phyloP scores from a whole-genome alignment of 2,797 vertebrate species.

The Syndactyla subalaris region DNA sequence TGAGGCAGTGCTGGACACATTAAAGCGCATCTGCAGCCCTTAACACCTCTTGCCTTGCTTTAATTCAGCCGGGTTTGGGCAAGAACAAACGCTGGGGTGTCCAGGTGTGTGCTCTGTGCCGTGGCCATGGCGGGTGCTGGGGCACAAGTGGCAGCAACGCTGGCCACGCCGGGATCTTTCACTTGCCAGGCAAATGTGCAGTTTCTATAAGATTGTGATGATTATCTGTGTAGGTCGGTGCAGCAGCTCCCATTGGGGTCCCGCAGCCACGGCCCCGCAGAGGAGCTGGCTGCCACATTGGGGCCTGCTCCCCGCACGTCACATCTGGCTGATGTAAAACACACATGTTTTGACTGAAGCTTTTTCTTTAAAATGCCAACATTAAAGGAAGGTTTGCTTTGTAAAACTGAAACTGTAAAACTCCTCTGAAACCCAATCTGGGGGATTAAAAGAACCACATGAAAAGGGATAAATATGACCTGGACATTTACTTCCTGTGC shows the following conservation, averaged over 20 bases:
- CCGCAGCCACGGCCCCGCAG: conserved; percentile 28
- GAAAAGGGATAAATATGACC: conserved; percentile 86
- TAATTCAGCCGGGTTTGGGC: background rate
- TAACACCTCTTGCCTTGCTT: background rate
- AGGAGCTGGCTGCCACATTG: conserved; percentile 77
- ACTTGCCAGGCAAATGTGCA: background rate
- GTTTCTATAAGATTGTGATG: background rate
- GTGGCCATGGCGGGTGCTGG: background rate
- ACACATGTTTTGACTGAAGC: conserved; percentile 93
- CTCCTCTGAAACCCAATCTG: conserved; percentile 89
- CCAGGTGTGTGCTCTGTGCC: background rate
- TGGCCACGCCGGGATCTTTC: background rate
- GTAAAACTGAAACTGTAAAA: conserved; percentile 90
- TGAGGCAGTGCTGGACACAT: background rate
- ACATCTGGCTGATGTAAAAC: conserved; percentile 92
- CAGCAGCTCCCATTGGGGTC: conserved; percentile 19
- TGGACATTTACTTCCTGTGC: conserved; percentile 93
- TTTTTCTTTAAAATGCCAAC: conserved; percentile 82
- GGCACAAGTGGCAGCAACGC: background rate
- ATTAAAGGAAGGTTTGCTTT: conserved; percentile 94
- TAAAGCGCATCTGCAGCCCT: background rate
- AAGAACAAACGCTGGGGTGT: rapidly evolving
- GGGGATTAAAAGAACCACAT: conserved; percentile 94
- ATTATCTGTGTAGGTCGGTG: background rate
- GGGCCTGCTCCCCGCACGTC: conserved; percentile 65